Evolutionary conservation across 2,797 vertebrate genomes (phyloP).

Genomic region (Chelon auratus): DNA sequence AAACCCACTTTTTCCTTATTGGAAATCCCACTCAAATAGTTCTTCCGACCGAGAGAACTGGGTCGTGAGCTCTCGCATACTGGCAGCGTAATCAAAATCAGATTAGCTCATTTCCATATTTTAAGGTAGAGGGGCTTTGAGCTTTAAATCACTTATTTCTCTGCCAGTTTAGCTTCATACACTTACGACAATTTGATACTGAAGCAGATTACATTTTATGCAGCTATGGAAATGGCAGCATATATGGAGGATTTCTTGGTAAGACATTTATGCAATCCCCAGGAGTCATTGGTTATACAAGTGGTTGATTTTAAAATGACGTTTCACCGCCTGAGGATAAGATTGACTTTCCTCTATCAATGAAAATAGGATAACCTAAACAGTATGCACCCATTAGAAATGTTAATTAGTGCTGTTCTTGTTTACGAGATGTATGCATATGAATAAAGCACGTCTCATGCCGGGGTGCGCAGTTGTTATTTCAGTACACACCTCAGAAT

Average conservation of each 20-base stretch:
- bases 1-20: constrained; percentile 3
- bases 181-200: constrained; percentile 42
- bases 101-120: constrained; percentile 61
- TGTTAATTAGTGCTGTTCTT: constrained; percentile 38
- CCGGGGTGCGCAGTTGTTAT: background rate
- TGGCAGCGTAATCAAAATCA: constrained; percentile 43
- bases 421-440: constrained; percentile 39
- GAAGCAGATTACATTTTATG: constrained; percentile 48
- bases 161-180: constrained; percentile 12
- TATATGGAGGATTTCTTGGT: constrained; percentile 35
- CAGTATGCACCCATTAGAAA: background rate
- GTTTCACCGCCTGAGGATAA: constrained; percentile 2
- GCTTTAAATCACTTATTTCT: constrained; percentile 20
- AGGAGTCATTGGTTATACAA: constrained; percentile 25
- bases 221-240: constrained; percentile 28
- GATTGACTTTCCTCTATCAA: background rate
- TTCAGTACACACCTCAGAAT: background rate
- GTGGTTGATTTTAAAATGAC: background rate
- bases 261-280: constrained; percentile 34
- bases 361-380: background rate
- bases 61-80: constrained; percentile 16
- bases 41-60: constrained; percentile 41
- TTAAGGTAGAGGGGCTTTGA: constrained; percentile 16
- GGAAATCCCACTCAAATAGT: constrained; percentile 20
- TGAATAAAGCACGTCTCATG: constrained; percentile 9